phyloP scores from a whole-genome alignment of 1,140 invertebrate genomes.

The Sycobia sp. region DNA sequence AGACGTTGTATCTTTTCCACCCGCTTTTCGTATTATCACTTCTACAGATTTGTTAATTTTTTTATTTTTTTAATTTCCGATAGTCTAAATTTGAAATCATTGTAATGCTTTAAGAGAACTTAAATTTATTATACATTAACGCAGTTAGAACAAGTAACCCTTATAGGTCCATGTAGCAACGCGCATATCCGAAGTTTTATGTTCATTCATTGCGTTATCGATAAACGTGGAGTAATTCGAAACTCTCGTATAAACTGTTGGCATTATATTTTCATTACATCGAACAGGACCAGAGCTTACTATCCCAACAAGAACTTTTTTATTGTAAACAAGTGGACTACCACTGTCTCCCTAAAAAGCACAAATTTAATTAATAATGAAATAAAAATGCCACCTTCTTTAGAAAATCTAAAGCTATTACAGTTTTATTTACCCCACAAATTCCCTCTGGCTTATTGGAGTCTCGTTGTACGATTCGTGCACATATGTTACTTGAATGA shows the following conservation, averaged over 20 bases:
- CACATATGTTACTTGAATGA: neutral
- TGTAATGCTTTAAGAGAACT: no score
- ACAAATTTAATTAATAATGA: no score
- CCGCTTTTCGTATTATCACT: no score
- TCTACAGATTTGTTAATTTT: no score
- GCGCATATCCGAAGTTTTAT: neutral
- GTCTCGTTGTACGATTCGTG: neutral
- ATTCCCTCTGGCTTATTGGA: neutral
- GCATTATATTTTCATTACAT: neutral
- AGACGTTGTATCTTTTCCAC: no score
- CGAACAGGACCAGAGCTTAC: neutral
- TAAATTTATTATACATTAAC: no score
- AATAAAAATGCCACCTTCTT: no score
- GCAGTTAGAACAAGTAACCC: no score
- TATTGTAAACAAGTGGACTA: neutral
- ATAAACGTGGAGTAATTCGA: neutral
- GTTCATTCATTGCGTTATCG: neutral
- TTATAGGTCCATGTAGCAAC: no score
- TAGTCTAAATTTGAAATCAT: no score
- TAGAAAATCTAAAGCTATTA: no score
- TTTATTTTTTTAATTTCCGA: no score
- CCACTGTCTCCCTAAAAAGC: neutral
- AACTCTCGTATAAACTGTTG: conserved; percentile 10
- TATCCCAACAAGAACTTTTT: neutral
- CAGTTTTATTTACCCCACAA: neutral